Evolutionary conservation across 2,888 invertebrate species (phyloP).

Genomic region (Callyntrura sp.): DNA sequence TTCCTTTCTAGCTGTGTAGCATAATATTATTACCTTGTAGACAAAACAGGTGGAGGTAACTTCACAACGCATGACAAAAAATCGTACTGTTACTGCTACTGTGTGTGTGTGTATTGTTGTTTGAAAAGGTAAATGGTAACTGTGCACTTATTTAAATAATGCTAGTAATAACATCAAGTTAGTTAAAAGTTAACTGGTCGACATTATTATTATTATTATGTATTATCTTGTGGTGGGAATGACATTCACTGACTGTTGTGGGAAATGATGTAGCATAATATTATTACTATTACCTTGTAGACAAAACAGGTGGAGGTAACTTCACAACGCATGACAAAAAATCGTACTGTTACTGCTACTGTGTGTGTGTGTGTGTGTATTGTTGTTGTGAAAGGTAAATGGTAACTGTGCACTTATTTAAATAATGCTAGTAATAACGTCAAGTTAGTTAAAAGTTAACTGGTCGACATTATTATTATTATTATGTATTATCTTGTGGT

Average conservation of each 20-base stretch:
- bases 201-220: neutral
- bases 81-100: neutral
- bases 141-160: neutral
- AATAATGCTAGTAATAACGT: neutral
- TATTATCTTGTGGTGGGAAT: constrained; percentile 55
- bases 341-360: neutral
- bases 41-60: neutral
- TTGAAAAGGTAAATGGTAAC: neutral
- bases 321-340: neutral
- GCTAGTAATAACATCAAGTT: neutral
- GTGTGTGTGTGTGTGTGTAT: too few relatives aligned
- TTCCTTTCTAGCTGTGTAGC: neutral
- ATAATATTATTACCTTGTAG: too few relatives aligned
- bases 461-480: neutral
- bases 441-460: neutral
- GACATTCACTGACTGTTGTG: constrained; percentile 2
- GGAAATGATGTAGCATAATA: constrained; percentile 50
- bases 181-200: neutral
- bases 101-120: too few relatives aligned
- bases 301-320: neutral
- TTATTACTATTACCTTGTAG: too few relatives aligned
- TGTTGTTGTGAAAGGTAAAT: neutral
- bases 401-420: neutral
- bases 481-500: constrained; percentile 34
- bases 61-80: constrained; percentile 20